These are phyloP conservation scores for Stenoptilia bipunctidactyla DNA, from an alignment of 2,888 invertebrate genomes.

Conservation along the genomic window DNA sequence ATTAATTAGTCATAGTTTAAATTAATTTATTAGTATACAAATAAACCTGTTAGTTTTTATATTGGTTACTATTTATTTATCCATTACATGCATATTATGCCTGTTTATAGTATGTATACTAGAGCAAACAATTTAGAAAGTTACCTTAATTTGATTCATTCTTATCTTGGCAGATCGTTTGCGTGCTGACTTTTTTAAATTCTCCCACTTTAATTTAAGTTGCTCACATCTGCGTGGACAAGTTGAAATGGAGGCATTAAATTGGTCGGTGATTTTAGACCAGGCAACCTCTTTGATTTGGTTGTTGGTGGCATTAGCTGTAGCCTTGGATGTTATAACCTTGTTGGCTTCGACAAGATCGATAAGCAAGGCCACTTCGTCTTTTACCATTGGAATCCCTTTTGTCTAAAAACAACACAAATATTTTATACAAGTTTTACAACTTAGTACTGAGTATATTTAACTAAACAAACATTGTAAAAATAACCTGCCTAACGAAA, in stretches of 20 bases:
- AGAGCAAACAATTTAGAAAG: too few relatives aligned
- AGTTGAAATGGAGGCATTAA: conserved; percentile 9
- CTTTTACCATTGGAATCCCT: conserved; percentile 8
- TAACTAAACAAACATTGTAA: too few relatives aligned
- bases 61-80: too few relatives aligned
- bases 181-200: conserved; percentile 14
- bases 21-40: too few relatives aligned
- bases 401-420: conserved; percentile 6
- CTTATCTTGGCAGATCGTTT: conserved; percentile 8
- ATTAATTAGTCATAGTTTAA: too few relatives aligned
- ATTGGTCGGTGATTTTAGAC: conserved; percentile 7
- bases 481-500: too few relatives aligned
- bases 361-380: conserved; percentile 10
- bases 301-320: conserved; percentile 14
- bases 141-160: conserved; percentile 4
- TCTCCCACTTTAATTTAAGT: conserved; percentile 15
- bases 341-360: conserved; percentile 8
- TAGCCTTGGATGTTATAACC: conserved; percentile 10
- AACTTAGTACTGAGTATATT: too few relatives aligned
- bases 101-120: too few relatives aligned
- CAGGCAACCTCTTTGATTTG: conserved; percentile 14
- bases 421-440: too few relatives aligned
- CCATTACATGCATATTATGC: too few relatives aligned
- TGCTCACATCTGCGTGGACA: conserved; percentile 10
- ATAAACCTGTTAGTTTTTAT: too few relatives aligned